These are phyloP conservation scores for Altica lythri DNA, from an alignment of 2,888 invertebrate species.

Conservation along the genomic window DNA sequence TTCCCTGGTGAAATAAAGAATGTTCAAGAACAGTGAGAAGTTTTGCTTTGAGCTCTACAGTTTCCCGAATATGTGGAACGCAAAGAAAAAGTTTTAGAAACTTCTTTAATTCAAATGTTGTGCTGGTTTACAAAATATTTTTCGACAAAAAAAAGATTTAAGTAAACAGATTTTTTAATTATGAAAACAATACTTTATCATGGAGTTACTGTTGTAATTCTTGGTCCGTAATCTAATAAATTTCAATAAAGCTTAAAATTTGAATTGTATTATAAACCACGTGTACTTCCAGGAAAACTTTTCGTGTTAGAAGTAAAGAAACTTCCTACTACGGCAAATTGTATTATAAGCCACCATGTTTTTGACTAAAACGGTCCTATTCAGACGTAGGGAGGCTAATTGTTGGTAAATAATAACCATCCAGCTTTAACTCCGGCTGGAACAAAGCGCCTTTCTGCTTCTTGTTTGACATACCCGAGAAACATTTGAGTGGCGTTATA, in stretches of 20 bases:
- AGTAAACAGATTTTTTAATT: no score
- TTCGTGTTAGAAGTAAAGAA: no score
- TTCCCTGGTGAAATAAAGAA: conserved; percentile 18
- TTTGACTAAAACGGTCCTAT: conserved; percentile 16
- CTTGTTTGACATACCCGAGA: conserved; percentile 21
- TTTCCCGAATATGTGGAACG: conserved; percentile 10
- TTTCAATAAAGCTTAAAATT: no score
- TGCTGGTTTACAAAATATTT: conserved; percentile 1
- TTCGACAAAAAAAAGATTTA: no score
- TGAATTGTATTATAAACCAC: no score
- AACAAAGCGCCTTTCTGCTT: conserved; percentile 18
- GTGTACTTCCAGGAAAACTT: no score
- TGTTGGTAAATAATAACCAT: conserved; percentile 25
- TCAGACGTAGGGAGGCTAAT: conserved; percentile 19
- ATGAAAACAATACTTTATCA: no score
- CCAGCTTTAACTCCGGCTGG: conserved; percentile 10
- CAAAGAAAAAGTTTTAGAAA: conserved; percentile 1
- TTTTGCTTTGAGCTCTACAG: conserved; percentile 15
- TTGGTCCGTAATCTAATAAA: no score
- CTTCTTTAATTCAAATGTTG: conserved; percentile 4
- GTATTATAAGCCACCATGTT: conserved; percentile 3
- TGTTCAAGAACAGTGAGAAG: conserved; percentile 16
- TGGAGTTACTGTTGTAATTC: no score
- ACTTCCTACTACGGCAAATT: not conserved
- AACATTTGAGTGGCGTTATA: conserved; percentile 22